A percentile compares a stretch with the other conserved stretches of the same genome.
These are phyloP conservation scores for Pachymerium ferrugineum DNA, from an alignment of 2,888 invertebrate genomes.

Conservation along the genomic window DNA sequence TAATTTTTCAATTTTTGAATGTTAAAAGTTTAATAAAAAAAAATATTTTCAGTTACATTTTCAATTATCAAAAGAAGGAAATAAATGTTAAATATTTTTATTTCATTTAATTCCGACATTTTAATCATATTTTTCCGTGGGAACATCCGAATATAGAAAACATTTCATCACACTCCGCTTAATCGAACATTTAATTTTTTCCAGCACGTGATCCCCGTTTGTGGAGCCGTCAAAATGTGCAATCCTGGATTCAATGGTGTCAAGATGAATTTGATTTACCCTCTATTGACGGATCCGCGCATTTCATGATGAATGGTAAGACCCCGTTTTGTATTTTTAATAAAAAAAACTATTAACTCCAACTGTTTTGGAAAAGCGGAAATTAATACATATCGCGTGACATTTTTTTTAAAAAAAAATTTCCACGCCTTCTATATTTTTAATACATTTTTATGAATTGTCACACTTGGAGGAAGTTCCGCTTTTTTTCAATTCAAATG, in stretches of 20 bases:
- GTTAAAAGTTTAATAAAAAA: no score
- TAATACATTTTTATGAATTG: neutral
- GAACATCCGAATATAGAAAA: no score
- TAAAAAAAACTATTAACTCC: neutral
- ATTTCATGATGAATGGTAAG: slow-evolving; percentile 92
- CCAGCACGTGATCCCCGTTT: slow-evolving; percentile 76
- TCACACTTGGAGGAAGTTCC: neutral
- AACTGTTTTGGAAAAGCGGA: neutral
- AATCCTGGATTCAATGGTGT: slow-evolving; percentile 80
- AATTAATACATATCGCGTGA: neutral
- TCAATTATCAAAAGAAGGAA: no score
- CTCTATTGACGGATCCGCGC: slow-evolving; percentile 75
- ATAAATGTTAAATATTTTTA: no score
- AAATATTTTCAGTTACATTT: no score
- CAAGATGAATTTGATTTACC: slow-evolving; percentile 88
- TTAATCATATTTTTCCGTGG: no score
- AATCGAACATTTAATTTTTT: slow-evolving; percentile 38
- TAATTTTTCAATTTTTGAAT: no score
- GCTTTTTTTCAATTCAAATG: neutral
- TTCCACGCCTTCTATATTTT: no score
- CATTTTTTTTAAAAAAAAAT: neutral
- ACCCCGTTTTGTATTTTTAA: no score
- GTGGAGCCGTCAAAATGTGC: slow-evolving; percentile 86
- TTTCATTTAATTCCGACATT: no score
- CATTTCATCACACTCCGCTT: no score